Evolutionary conservation across 2,888 invertebrate genomes (phyloP).

Genomic region (Bedellia somnulentella): DNA sequence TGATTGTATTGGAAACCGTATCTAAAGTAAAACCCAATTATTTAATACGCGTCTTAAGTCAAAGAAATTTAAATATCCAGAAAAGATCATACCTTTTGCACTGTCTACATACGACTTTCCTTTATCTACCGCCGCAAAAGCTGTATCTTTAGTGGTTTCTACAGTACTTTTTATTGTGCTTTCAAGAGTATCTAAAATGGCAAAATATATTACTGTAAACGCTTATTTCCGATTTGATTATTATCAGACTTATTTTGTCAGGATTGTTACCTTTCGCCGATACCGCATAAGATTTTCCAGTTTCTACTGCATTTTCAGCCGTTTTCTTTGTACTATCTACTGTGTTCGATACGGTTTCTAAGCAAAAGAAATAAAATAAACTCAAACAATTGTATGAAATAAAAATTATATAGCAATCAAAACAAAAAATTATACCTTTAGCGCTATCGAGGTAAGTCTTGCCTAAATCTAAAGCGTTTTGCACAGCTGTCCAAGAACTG

Average conservation of each 20-base stretch:
- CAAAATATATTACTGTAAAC: too few species aligned
- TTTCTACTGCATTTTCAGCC: constrained; percentile 9
- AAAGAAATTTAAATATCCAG: background rate
- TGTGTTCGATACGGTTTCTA: too few species aligned
- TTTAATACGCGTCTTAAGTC: background rate
- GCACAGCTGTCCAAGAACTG: too few species aligned
- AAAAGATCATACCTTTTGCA: background rate
- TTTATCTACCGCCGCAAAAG: background rate
- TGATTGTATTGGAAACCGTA: constrained; percentile 16
- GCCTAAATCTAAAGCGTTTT: too few species aligned
- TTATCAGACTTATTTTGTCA: too few species aligned
- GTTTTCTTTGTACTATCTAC: constrained; percentile 9
- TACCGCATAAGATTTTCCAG: constrained; percentile 1
- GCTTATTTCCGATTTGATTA: too few species aligned
- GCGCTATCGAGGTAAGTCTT: too few species aligned
- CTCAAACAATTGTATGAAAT: too few species aligned
- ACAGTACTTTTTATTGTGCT: constrained; percentile 14
- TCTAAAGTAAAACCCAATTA: constrained; percentile 16
- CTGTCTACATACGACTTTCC: background rate
- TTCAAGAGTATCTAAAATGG: background rate
- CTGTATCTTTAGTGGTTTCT: constrained; percentile 24
- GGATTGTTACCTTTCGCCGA: constrained; percentile 4
- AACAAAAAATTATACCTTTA: too few species aligned
- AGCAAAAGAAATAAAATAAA: too few species aligned
- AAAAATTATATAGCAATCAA: too few species aligned